These are phyloP conservation scores for Tenthredo mesomela DNA, from an alignment of 2,888 invertebrate genomes.

Conservation along the genomic window DNA sequence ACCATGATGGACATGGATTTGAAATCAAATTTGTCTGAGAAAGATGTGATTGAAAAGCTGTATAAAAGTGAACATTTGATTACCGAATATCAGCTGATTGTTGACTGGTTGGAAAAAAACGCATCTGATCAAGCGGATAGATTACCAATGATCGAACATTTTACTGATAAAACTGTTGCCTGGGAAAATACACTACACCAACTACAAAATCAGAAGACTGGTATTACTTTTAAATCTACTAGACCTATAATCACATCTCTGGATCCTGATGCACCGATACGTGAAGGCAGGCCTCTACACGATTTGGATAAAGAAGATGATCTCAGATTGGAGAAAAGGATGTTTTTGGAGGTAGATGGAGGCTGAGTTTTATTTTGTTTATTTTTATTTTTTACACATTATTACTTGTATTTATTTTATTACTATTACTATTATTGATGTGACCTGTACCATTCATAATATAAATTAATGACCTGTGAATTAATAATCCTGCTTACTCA, in stretches of 20 bases:
- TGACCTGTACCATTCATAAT: too few relatives aligned
- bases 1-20: constrained; percentile 66
- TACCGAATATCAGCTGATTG: constrained; percentile 89
- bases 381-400: too few relatives aligned
- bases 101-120: constrained; percentile 95
- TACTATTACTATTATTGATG: too few relatives aligned
- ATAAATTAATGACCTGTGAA: neutral
- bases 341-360: constrained; percentile 75
- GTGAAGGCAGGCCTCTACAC: constrained; percentile 89
- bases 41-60: constrained; percentile 81
- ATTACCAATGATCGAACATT: constrained; percentile 83
- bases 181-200: constrained; percentile 96
- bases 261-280: constrained; percentile 94
- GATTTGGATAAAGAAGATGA: constrained; percentile 94
- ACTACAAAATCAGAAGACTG: constrained; percentile 79
- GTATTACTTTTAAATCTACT: constrained; percentile 81
- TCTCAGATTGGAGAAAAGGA: constrained; percentile 74
- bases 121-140: constrained; percentile 81
- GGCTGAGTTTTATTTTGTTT: too few relatives aligned
- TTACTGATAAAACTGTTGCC: constrained; percentile 90
- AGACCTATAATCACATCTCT: constrained; percentile 84
- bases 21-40: constrained; percentile 79
- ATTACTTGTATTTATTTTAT: too few relatives aligned
- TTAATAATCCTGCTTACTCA: constrained; percentile 80
- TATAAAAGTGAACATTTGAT: constrained; percentile 81